Conservation (phyloP, 2,888 invertebrate species). For the Spisula subtruncata region DNA sequence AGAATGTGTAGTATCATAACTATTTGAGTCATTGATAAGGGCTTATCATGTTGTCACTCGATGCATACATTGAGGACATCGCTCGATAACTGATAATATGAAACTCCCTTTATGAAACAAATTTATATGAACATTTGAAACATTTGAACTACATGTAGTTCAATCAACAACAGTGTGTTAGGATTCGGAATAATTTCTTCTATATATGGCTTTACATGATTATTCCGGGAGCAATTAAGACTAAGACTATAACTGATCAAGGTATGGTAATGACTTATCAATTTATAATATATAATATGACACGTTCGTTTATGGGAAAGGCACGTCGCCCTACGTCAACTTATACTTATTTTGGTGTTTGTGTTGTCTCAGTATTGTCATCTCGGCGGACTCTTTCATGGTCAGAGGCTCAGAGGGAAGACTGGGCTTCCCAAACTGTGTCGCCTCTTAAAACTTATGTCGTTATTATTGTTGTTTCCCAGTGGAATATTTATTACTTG, state of each 20-base stretch:
- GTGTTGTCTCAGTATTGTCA: too few relatives aligned
- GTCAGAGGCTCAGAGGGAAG: too few relatives aligned
- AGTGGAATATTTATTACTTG: too few relatives aligned
- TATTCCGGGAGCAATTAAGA: background rate
- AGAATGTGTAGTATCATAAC: constrained; percentile 16
- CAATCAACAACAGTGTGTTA: background rate
- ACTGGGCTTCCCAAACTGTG: too few relatives aligned
- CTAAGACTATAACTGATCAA: background rate
- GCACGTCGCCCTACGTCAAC: too few relatives aligned
- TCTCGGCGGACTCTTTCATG: too few relatives aligned
- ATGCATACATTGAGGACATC: constrained; percentile 5
- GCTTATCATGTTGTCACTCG: background rate
- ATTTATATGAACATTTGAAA: constrained; percentile 10
- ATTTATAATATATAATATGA: background rate
- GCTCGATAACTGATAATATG: constrained; percentile 25
- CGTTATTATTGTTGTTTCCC: too few relatives aligned
- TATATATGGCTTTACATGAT: background rate
- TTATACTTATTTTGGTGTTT: too few relatives aligned
- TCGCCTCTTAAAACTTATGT: too few relatives aligned
- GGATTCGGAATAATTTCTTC: background rate
- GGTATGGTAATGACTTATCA: background rate
- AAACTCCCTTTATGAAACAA: background rate
- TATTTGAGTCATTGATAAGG: constrained; percentile 30
- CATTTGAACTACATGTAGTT: too few relatives aligned
- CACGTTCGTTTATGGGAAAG: too few relatives aligned